Evolutionary conservation across 1,140 invertebrate species (phyloP).

Genomic region (Pemphigus obesinymphae): DNA sequence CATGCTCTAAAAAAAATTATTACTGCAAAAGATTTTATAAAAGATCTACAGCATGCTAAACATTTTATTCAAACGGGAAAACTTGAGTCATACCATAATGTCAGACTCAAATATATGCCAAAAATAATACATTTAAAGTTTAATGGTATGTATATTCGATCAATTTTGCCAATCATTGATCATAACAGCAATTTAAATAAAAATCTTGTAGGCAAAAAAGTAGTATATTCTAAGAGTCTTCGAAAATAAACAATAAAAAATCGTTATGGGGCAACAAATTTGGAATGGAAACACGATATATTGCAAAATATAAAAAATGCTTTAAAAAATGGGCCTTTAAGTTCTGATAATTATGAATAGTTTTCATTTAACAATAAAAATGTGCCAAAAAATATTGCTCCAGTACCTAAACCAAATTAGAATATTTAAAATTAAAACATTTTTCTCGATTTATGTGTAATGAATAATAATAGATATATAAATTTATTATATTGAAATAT

Average conservation of each 20-base stretch:
- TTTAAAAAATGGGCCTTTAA: too few species aligned
- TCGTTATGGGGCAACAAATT: neutral
- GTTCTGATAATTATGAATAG: neutral
- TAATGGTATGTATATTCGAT: too few species aligned
- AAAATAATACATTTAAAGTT: neutral
- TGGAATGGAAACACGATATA: neutral
- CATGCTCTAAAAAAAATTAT: too few species aligned
- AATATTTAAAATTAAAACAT: neutral
- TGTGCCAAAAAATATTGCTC: neutral
- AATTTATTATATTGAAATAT: too few species aligned
- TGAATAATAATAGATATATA: too few species aligned
- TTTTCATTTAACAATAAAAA: neutral
- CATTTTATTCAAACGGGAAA: neutral
- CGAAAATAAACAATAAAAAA: neutral
- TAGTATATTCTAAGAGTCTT: neutral
- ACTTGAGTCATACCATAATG: neutral
- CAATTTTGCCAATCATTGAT: too few species aligned
- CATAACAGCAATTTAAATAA: too few species aligned
- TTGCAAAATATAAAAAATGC: too few species aligned
- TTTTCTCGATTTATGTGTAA: too few species aligned
- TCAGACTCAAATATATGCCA: neutral
- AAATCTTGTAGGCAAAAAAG: neutral
- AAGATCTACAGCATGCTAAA: neutral
- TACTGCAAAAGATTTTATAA: neutral
- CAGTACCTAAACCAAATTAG: neutral